Conservation (phyloP, 2,888 invertebrate genomes). For the Panopea generosa region DNA sequence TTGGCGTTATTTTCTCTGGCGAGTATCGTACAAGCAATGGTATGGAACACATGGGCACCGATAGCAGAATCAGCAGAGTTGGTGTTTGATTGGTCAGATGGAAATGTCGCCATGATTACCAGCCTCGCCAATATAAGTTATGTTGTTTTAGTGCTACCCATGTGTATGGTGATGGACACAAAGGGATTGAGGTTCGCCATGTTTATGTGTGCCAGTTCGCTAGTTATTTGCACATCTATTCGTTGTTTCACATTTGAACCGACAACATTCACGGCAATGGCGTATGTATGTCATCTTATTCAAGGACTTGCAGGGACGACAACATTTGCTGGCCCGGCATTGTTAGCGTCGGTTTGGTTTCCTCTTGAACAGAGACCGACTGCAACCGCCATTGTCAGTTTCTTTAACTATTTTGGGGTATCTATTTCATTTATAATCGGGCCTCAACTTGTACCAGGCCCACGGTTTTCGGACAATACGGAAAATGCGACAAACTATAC, state of each 20-base stretch:
- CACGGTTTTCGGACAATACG: constrained; percentile 6
- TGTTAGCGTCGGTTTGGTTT: constrained; percentile 86
- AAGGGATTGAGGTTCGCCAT: constrained; percentile 77
- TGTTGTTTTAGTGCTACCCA: constrained; percentile 81
- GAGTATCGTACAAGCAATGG: constrained; percentile 48
- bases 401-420: constrained; percentile 44
- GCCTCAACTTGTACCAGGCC: constrained; percentile 40
- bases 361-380: constrained; percentile 85
- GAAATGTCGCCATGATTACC: constrained; percentile 82
- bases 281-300: constrained; percentile 83
- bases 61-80: constrained; percentile 82
- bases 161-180: constrained; percentile 83
- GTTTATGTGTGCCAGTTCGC: constrained; percentile 29
- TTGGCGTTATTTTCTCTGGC: constrained; percentile 58
- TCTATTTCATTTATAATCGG: constrained; percentile 49
- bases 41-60: constrained; percentile 86
- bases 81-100: constrained; percentile 82
- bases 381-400: constrained; percentile 69
- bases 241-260: constrained; percentile 44
- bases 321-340: constrained; percentile 83
- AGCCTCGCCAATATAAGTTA: constrained; percentile 84
- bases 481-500: too few species aligned
- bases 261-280: constrained; percentile 47
- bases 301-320: constrained; percentile 85
- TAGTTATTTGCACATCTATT: constrained; percentile 22